Percentiles rank a stretch among this genome's conserved stretches.
These are phyloP conservation scores for Bombycilla garrulus DNA, from an alignment of 2,113 vertebrate genomes.

Conservation along the genomic window DNA sequence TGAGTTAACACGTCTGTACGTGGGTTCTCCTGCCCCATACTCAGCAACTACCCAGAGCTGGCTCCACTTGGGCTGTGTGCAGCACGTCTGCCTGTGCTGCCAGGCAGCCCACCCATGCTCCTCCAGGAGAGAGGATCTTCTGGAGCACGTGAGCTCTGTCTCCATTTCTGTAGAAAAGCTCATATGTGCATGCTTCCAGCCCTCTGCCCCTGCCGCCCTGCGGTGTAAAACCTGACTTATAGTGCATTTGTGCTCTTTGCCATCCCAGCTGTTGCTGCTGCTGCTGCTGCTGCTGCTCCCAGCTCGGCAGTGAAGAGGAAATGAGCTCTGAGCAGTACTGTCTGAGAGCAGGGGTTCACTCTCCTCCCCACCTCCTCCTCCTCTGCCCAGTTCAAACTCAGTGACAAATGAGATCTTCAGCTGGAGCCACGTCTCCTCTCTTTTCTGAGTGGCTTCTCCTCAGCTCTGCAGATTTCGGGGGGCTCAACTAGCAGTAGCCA, in stretches of 20 bases:
- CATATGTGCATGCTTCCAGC: not conserved
- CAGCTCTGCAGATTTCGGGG: not conserved
- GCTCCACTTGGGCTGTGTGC: not conserved
- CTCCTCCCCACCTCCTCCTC: not conserved
- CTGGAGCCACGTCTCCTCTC: not conserved
- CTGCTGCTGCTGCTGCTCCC: not conserved
- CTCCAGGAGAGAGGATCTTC: not conserved
- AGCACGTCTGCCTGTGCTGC: not conserved
- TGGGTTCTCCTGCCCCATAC: not conserved
- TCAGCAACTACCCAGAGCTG: not conserved
- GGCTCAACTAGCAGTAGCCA: not conserved
- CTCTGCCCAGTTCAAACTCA: not conserved
- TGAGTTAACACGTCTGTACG: not conserved
- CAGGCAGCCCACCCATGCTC: not conserved
- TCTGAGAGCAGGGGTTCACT: not conserved
- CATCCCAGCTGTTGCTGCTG: not conserved
- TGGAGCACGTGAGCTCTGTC: not conserved
- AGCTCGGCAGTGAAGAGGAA: not conserved
- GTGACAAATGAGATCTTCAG: not conserved
- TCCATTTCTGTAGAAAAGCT: not conserved
- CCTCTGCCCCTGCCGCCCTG: not conserved
- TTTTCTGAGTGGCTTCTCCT: not conserved
- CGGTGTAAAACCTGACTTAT: not conserved
- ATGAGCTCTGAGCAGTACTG: not conserved
- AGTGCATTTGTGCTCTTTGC: not conserved